Evolutionary conservation across 1,140 invertebrate genomes (phyloP), one percentile per base, ranked within the genome.

Genomic region (Wiebesia pumilae): DNA sequence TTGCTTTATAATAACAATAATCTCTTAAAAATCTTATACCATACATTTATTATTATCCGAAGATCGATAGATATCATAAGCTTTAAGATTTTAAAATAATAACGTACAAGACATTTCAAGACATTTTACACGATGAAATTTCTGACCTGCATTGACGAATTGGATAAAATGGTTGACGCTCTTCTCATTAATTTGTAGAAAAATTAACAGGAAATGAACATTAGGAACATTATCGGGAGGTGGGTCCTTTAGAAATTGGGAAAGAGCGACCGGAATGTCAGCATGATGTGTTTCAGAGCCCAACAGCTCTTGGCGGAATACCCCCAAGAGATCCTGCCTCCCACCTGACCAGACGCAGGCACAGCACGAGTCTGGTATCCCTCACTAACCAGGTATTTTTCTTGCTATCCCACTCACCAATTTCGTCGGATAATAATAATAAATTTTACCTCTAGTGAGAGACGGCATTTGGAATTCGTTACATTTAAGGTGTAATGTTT

Each of bases 291-390:
- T 94, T 94, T 93, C 93, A 94, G 93, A 95, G 94, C 92, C 94
- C 95, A 89, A 94, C 94, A 90, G 93, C 94, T 93, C 90, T 93
- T 92, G 91, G 91, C 88, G 92, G 91, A 90, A 90, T 93, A 81
- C 91, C 90, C 88, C 91, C 91, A 88, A 93, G 93, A 93, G 93
- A 94, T 92, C 92, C 93, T 91, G 93, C 92, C 90, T 94, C 93
- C 87, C 95, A 95, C 91, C 95, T 96, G 93, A 96, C 96, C 89
- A 95, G 95, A 92, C 95, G 96, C 91, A 95, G 96, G 90, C 96
- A 97, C 95, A 96, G 94, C 93, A 94, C 94, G 91, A 94, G 96
- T 93, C 93, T 94, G 91, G 94, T 94, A 91, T 94, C 93, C 91
- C 93, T 94, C 91, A 94, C 94, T 94, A 95, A 94, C 92, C 95